Base-by-base conservation (phyloP, 2,888 invertebrate species). In the Myopa testacea region DNA sequence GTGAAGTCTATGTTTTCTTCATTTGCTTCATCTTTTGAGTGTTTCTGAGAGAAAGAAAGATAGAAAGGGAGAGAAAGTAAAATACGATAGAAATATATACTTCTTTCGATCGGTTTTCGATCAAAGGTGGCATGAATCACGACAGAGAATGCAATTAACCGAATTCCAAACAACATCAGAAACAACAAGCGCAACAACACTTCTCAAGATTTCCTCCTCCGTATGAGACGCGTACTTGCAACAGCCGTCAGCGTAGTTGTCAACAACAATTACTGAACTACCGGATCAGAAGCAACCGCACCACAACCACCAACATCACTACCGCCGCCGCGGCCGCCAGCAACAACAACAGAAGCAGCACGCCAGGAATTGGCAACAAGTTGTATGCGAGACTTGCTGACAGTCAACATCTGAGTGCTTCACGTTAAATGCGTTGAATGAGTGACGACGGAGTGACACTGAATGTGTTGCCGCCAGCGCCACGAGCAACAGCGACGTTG, bases 191-290 rank as follows among this genome's bases (percentile, higher is more conserved):
- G 60, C 71, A 72, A 5, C 58, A 58, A 45, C 45, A 45, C 45
- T 45, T 45, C 10, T 10, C 45, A 45, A 45, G 45, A 45, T 45
- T 12, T 5, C 2, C 55, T 55, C 4, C n/a, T n/a, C 4, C 55
- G 55, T 14, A n/a, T 12, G 62, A 45, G 14, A 37, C 60, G 60
- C 37, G 58, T 12, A 60, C 58, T 58, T 34, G 58, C 60, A 72
- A 55, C 55, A 60, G 40, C 74, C 76, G 79, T 75, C 79, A 77
- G 55, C 76, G 69, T 55, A 79, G 77, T 79, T 79, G 79, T 79
- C 79, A 79, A 79, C 77, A 79, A 73, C 77, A 77, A 79, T 79
- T 79, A 79, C 79, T 77, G 71, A 58, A 52, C 68, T 75, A 58
- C 62, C 60, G 68, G 70, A 52, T 50, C 76, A 70, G 52, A 19